These are phyloP conservation scores for Andrena trimmerana DNA, from an alignment of 2,888 invertebrate species.

Conservation along the genomic window DNA sequence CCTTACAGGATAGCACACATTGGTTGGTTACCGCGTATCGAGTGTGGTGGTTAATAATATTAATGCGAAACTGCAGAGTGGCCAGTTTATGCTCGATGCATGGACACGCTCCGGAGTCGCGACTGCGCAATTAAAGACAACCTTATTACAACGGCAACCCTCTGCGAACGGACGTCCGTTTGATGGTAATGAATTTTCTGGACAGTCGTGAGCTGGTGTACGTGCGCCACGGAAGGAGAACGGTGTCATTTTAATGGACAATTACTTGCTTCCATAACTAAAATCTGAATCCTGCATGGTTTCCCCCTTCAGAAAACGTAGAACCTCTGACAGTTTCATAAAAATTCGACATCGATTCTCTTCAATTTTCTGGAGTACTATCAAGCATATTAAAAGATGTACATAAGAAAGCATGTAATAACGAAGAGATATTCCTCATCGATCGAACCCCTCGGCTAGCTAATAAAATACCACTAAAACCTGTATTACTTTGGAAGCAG, in stretches of 20 bases:
- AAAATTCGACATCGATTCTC: background rate
- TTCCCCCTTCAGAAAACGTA: background rate
- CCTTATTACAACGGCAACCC: conserved; percentile 7
- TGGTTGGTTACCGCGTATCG: conserved; percentile 23
- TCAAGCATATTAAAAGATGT: background rate
- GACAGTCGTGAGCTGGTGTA: conserved; percentile 27
- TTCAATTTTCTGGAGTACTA: background rate
- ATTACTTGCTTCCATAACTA: background rate
- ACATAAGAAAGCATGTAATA: background rate
- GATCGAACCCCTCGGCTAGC: background rate
- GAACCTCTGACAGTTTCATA: background rate
- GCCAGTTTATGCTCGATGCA: background rate
- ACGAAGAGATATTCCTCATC: background rate
- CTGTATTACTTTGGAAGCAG: background rate
- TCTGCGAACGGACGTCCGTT: conserved; percentile 38
- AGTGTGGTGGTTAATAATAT: conserved; percentile 25
- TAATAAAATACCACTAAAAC: background rate
- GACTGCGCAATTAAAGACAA: conserved; percentile 34
- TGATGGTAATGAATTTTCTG: conserved; percentile 48
- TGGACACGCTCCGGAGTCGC: background rate
- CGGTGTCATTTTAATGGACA: conserved; percentile 21
- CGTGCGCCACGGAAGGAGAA: conserved; percentile 30
- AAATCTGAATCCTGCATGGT: background rate
- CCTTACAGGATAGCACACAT: conserved; percentile 10
- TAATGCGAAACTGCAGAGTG: conserved; percentile 19